A percentile compares a stretch with the other conserved stretches of the same genome.
Conservation (phyloP, 2,113 vertebrate genomes). For the Thalassarche chlororhynchos region DNA sequence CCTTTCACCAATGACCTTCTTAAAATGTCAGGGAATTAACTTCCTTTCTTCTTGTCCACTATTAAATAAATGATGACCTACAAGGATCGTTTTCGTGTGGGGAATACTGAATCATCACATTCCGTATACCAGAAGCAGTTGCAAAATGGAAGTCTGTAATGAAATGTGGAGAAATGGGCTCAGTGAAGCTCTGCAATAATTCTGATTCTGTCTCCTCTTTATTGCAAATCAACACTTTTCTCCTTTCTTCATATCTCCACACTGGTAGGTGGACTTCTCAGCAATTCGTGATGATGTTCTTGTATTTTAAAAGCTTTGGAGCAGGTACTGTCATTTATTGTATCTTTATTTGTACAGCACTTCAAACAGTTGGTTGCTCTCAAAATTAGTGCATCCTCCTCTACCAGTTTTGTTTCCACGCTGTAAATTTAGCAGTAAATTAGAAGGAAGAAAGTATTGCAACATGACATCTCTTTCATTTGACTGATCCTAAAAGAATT, state of each 20-base stretch:
- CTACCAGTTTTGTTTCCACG: background rate
- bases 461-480: background rate
- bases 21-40: constrained; percentile 49
- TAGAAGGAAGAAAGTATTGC: background rate
- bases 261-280: background rate
- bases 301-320: background rate
- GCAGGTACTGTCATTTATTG: background rate
- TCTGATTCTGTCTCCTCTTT: background rate
- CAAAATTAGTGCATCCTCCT: background rate
- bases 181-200: background rate
- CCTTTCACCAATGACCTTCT: constrained; percentile 46
- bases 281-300: background rate
- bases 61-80: constrained; percentile 4
- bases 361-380: background rate
- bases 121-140: constrained; percentile 21
- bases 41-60: constrained; percentile 28
- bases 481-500: background rate
- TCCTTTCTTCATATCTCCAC: background rate
- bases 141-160: background rate
- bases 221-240: background rate
- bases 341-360: background rate
- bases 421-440: constrained; percentile 15
- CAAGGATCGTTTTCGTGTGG: background rate
- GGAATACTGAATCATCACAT: constrained; percentile 64
- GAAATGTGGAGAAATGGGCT: background rate